phyloP scores from a whole-genome alignment of 2,113 vertebrate species.

The Oryzias curvinotus region DNA sequence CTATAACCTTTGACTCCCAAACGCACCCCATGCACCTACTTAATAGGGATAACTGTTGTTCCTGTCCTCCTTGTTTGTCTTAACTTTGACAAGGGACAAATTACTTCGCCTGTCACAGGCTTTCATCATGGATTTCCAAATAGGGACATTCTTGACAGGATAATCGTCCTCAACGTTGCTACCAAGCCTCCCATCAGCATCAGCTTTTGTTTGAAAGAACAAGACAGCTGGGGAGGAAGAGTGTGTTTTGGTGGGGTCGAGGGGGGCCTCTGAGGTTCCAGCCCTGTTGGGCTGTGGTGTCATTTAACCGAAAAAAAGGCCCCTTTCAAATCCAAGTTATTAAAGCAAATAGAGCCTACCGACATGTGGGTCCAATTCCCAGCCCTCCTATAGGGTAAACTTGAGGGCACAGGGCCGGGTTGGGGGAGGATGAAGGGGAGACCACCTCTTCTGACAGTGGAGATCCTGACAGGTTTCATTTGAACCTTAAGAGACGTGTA shows the following conservation, averaged over 20 bases:
- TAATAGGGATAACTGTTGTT: conserved; percentile 49
- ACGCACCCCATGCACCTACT: conserved; percentile 24
- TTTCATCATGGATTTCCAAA: conserved; percentile 1
- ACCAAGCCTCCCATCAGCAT: conserved; percentile 9
- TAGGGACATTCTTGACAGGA: conserved; percentile 47
- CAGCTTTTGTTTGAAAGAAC: conserved; percentile 26
- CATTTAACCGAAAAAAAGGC: conserved; percentile 61
- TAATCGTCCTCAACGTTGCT: conserved; percentile 45
- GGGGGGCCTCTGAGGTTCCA: conserved; percentile 35
- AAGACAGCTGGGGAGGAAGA: conserved; percentile 29
- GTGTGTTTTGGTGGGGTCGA: conserved; percentile 12
- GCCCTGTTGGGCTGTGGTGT: conserved; percentile 58
- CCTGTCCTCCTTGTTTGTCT: conserved; percentile 54
- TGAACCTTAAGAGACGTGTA: conserved; percentile 42
- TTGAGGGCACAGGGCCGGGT: conserved; percentile 32
- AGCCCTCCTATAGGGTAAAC: conserved; percentile 57
- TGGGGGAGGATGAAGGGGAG: conserved; percentile 38
- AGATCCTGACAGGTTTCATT: conserved; percentile 57
- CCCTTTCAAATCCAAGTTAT: conserved; percentile 61
- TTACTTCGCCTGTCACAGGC: conserved; percentile 46
- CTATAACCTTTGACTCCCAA: conserved; percentile 40
- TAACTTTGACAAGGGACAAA: conserved; percentile 61
- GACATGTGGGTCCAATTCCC: conserved; percentile 68
- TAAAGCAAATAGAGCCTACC: conserved; percentile 70
- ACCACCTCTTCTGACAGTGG: conserved; percentile 37